phyloP scores from a whole-genome alignment of 2,113 vertebrate species.

The Seriola quinqueradiata region DNA sequence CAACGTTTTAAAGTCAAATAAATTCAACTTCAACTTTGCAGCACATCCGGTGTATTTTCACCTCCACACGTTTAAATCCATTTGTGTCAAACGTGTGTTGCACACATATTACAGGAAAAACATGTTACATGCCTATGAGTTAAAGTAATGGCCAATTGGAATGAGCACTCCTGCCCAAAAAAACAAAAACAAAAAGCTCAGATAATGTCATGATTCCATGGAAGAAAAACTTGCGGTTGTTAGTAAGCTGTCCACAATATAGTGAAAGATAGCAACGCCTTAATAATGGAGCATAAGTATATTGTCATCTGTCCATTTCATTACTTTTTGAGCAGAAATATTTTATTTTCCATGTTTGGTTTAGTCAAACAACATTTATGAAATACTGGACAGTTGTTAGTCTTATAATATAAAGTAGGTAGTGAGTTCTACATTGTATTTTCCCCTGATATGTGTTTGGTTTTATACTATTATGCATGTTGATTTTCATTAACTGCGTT shows the following conservation, averaged over 20 bases:
- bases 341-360: not conserved
- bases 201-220: not conserved
- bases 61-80: not conserved
- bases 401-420: constrained; percentile 19
- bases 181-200: not conserved
- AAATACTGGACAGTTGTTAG: constrained; percentile 28
- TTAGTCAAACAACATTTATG: not conserved
- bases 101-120: not conserved
- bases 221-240: not conserved
- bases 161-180: not conserved
- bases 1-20: constrained; percentile 6
- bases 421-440: constrained; percentile 35
- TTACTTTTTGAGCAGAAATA: constrained; percentile 12
- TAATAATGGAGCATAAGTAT: not conserved
- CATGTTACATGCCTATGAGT: not conserved
- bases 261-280: not conserved
- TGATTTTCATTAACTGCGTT: constrained; percentile 46
- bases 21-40: constrained; percentile 45
- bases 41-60: constrained; percentile 40
- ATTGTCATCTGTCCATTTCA: constrained; percentile 21
- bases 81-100: not conserved
- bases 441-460: constrained; percentile 54
- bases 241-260: not conserved
- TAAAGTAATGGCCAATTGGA: not conserved
- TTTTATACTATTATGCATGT: constrained; percentile 73